A percentile compares a stretch with the other conserved stretches of the same genome.
Evolutionary conservation across 2,888 invertebrate genomes (phyloP).

Genomic region (Noctua fimbriata): DNA sequence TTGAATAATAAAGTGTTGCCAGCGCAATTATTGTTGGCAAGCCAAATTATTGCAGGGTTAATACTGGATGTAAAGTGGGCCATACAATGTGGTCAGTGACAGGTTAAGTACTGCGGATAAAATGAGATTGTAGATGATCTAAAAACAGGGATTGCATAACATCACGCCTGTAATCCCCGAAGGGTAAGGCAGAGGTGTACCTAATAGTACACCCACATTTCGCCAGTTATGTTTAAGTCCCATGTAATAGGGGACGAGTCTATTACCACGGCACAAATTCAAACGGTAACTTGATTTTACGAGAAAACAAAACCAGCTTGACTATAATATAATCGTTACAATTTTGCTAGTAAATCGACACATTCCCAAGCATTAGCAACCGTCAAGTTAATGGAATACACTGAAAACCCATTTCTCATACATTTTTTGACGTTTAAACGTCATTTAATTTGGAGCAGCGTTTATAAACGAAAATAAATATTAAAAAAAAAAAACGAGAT

Average conservation of each 20-base stretch:
- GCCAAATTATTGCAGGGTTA: conserved; percentile 59
- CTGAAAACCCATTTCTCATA: too few species aligned
- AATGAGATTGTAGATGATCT: conserved; percentile 29
- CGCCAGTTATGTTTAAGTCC: not conserved
- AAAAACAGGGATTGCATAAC: conserved; percentile 6
- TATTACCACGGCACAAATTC: not conserved
- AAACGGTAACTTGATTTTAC: not conserved
- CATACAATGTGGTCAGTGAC: conserved; percentile 30
- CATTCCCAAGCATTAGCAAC: not conserved
- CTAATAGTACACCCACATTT: not conserved
- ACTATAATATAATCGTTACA: too few species aligned
- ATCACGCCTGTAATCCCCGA: not conserved
- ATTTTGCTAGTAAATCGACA: too few species aligned
- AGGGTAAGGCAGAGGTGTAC: not conserved
- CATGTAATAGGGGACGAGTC: not conserved
- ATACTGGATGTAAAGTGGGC: conserved; percentile 55
- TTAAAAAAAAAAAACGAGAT: not conserved
- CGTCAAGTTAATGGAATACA: not conserved
- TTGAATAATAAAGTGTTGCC: conserved; percentile 63
- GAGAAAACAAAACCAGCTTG: too few species aligned
- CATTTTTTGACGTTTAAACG: not conserved
- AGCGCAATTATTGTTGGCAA: conserved; percentile 65
- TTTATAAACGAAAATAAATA: not conserved
- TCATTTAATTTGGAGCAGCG: not conserved
- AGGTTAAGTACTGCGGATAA: conserved; percentile 43